Evolutionary conservation across 2,113 vertebrate species (phyloP), one percentile per base, ranked within the genome.

Genomic region (Aviceda subcristata): DNA sequence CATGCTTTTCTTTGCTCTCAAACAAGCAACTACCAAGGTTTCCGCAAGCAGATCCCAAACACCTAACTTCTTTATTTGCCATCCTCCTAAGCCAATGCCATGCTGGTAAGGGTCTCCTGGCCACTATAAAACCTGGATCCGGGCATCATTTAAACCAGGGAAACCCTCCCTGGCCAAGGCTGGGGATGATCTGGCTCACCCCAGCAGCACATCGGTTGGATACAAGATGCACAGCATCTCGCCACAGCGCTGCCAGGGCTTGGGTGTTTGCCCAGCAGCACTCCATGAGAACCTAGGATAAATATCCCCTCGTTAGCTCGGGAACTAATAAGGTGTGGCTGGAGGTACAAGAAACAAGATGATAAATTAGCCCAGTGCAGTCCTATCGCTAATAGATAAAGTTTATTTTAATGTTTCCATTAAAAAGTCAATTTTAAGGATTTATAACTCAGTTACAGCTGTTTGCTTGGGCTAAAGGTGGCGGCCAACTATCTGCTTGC

Each of bases 401-500:
- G 89, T 93, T 92, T 96, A 94, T 95, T 95, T 96, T 93, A 95
- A 95, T 93, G 87, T 95, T 95, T 88, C 97, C 87, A 96, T 96
- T 97, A 95, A 97, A 96, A 96, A 93, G 95, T 97, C 97, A 90
- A 95, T 97, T 95, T 95, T 92, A 95, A 96, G 87, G 94, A 97
- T 97, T 97, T 96, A 95, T 96, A 96, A 95, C 91, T 93, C 10
- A 1, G 87, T 79, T 90, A 72, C 93, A 96, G 96, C 94, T 75
- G 55, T 90, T 90, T 73, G 77, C 94, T 91, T 3, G 19, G 91
- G 92, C 91, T 95, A 95, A 89, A 97, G 92, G 86, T 87, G 85
- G 90, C 0, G 0, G 76, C 69, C 92, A 68, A 82, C 62, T 71
- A 72, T 68, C 86, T 69, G 81, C 69, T 82, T 55, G 63, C 8